Evolutionary conservation across 2,113 vertebrate species (phyloP), one percentile per base, ranked within the genome.

Genomic region (Oncorhynchus gorbuscha): DNA sequence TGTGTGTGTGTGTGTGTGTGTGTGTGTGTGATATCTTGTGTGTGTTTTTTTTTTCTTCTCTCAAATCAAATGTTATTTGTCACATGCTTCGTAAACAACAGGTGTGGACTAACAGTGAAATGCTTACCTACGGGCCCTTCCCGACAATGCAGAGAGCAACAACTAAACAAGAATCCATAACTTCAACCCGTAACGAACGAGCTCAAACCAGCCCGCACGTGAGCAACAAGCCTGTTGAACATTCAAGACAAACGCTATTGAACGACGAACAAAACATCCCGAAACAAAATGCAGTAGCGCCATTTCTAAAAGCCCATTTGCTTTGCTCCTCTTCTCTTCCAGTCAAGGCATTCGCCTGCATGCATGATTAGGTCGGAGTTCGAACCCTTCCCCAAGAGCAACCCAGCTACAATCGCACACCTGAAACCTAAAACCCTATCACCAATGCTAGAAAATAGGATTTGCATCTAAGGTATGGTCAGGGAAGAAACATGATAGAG

Each of bases 251-350:
- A 3, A 71, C 30, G n/a, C n/a, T 48, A 55, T 55, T 73, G 22
- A 70, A 39, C 16, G 26, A 70, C 77, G 49, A 49, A 48, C 73
- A 72, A 79, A 83, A 83, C 72, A 77, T 77, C 20, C 13, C 13
- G 26, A 45, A 66, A n/a, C 69, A 65, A 49, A 64, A 28, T 14
- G 61, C 26, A 65, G 59, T 49, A 49, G 11, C 76, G 72, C 45
- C 69, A 71, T 69, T 69, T 69, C 8, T 69, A 7, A 62, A 62
- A 58, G 13, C 49, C 61, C 16, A 76, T 39, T 69, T 3, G n/a
- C 16, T 55, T 18, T 71, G 49, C n/a, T 51, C 62, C 32, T 59
- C n/a, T 61, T 18, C 66, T 69, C 66, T 69, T 39, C 70, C 20
- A 11, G n/a, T n/a, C n/a, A n/a, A n/a, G n/a, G n/a, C n/a, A n/a